These are phyloP conservation scores for Lasioglossum albipes DNA, from an alignment of 1,140 invertebrate species.

Conservation along the genomic window DNA sequence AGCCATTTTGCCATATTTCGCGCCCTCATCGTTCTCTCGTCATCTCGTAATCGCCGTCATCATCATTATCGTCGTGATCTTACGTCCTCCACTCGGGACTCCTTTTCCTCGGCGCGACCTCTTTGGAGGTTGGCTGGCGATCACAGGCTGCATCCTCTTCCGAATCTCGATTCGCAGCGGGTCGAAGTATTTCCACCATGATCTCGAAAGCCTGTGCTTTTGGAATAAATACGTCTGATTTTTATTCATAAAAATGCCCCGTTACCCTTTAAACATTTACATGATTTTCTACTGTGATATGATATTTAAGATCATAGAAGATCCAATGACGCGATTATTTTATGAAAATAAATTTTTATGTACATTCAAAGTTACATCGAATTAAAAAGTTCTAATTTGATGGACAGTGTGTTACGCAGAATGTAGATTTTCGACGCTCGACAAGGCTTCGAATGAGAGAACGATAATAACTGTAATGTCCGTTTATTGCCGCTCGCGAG, in stretches of 20 bases:
- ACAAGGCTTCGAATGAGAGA: constrained; percentile 12
- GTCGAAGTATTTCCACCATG: background rate
- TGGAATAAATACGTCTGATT: no score
- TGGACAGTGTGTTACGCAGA: no score
- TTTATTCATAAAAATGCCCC: no score
- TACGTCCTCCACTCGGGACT: background rate
- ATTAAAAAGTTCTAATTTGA: no score
- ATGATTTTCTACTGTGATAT: no score
- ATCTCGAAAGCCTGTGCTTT: background rate
- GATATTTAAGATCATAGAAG: no score
- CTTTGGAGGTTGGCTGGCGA: constrained; percentile 3
- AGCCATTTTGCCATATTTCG: constrained; percentile 48
- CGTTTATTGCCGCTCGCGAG: constrained; percentile 54
- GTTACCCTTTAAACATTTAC: no score
- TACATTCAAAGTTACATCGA: no score
- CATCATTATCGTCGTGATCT: constrained; percentile 50
- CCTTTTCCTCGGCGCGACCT: constrained; percentile 24
- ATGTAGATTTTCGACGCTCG: background rate
- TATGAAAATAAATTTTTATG: no score
- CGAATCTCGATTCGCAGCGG: constrained; percentile 20
- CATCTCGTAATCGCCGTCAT: constrained; percentile 51
- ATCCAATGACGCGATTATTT: no score
- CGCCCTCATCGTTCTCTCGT: constrained; percentile 47
- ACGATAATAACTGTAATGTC: constrained; percentile 66
- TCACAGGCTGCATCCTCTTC: constrained; percentile 21